Evolutionary conservation across 2,113 vertebrate species (phyloP).

Genomic region (Indicator indicator): DNA sequence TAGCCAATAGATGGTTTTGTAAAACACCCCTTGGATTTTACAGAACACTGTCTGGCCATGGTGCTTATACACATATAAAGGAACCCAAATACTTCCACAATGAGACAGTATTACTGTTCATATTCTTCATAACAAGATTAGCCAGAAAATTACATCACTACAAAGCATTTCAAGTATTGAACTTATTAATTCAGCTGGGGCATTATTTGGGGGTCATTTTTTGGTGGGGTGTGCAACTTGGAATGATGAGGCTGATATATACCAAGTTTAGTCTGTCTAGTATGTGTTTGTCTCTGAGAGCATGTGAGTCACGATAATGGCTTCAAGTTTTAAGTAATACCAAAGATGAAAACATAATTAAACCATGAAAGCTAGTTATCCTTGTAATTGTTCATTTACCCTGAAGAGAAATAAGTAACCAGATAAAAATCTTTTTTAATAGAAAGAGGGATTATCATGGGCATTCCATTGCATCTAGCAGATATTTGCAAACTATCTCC

Average conservation of each 20-base stretch:
- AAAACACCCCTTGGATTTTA: neutral
- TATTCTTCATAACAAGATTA: neutral
- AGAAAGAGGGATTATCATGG: neutral
- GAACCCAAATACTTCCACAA: neutral
- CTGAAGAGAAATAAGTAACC: conserved; percentile 17
- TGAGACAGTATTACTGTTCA: neutral
- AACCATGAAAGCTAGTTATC: conserved; percentile 9
- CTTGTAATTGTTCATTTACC: conserved; percentile 42
- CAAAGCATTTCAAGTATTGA: neutral
- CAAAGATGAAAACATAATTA: neutral
- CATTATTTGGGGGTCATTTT: neutral
- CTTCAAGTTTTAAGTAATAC: conserved; percentile 20
- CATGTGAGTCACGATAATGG: neutral
- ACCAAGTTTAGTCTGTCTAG: neutral
- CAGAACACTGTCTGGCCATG: fast-evolving
- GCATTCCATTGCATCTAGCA: conserved; percentile 6
- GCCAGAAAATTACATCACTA: neutral
- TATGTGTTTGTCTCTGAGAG: neutral
- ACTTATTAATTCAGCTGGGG: neutral
- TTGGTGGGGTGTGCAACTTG: neutral
- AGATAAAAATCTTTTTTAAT: conserved; percentile 57
- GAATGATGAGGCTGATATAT: neutral
- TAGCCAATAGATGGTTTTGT: neutral
- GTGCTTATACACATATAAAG: neutral
- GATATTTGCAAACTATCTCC: neutral